phyloP scores from a whole-genome alignment of 2,113 vertebrate species.

The Tympanuchus pallidicinctus region DNA sequence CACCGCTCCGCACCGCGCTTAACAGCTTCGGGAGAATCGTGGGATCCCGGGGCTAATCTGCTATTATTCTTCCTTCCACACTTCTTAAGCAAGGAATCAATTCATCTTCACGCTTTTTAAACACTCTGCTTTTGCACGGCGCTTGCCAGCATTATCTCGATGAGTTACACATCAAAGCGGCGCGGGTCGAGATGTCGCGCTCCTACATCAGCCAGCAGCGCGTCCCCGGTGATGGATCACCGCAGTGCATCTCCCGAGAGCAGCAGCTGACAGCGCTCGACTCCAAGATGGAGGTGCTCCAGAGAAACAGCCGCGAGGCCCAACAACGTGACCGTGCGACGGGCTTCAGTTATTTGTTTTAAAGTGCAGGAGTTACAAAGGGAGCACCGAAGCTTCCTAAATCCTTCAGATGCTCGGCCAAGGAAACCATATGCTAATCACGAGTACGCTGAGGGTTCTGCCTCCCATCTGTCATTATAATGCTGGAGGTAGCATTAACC shows the following conservation, averaged over 20 bases:
- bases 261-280: slow-evolving; percentile 38
- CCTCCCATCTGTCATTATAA: slow-evolving; percentile 60
- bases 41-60: slow-evolving; percentile 17
- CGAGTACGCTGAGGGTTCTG: slow-evolving; percentile 43
- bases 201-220: slow-evolving; percentile 27
- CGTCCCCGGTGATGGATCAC: slow-evolving; percentile 11
- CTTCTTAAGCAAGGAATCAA: slow-evolving; percentile 56
- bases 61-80: slow-evolving; percentile 61
- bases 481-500: slow-evolving; percentile 34
- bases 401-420: not conserved
- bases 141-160: slow-evolving; percentile 68
- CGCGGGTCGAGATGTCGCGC: not conserved
- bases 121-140: slow-evolving; percentile 33
- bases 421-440: slow-evolving; percentile 56
- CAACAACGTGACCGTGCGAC: not conserved
- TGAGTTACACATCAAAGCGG: slow-evolving; percentile 68
- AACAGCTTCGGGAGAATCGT: not conserved
- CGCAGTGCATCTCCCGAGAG: not conserved
- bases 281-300: slow-evolving; percentile 1
- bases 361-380: not conserved
- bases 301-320: slow-evolving; percentile 35
- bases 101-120: slow-evolving; percentile 63
- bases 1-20: not conserved
- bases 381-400: not conserved
- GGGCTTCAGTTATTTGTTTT: slow-evolving; percentile 61